These are phyloP conservation scores for Vimba vimba DNA, from an alignment of 2,113 vertebrate species.

Conservation along the genomic window DNA sequence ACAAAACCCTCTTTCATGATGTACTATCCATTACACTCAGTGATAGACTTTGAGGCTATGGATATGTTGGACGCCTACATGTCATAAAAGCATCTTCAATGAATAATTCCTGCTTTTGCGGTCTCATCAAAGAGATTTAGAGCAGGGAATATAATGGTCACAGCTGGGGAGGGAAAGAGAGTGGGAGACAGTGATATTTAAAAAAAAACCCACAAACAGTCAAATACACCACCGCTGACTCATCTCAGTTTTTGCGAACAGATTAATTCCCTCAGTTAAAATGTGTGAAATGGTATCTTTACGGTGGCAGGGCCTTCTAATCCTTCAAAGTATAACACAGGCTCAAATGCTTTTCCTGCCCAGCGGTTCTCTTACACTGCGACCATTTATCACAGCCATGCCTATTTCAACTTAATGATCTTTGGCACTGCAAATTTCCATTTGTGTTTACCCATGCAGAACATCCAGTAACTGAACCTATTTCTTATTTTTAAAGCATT, in stretches of 20 bases:
- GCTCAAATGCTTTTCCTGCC: constrained; percentile 10
- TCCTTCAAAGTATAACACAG: background rate
- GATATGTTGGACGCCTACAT: constrained; percentile 19
- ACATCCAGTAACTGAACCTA: constrained; percentile 21
- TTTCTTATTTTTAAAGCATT: background rate
- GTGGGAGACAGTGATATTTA: background rate
- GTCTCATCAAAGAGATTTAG: constrained; percentile 43
- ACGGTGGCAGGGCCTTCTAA: background rate
- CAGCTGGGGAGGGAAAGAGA: constrained; percentile 13
- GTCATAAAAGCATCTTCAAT: constrained; percentile 23
- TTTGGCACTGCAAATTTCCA: constrained; percentile 20
- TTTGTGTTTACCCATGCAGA: constrained; percentile 13
- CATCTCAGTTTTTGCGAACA: background rate
- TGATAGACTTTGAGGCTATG: background rate
- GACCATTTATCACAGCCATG: constrained; percentile 25
- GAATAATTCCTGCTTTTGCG: background rate
- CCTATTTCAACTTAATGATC: constrained; percentile 9
- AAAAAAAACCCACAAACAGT: background rate
- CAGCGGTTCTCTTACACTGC: background rate
- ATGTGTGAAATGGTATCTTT: constrained; percentile 27
- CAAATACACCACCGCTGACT: background rate
- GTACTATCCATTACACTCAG: constrained; percentile 20
- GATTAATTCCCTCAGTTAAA: constrained; percentile 15
- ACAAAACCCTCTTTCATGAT: constrained; percentile 47
- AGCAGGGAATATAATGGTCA: constrained; percentile 17